These are phyloP conservation scores for Pterostichus niger DNA, from an alignment of 2,888 invertebrate species.

Conservation along the genomic window DNA sequence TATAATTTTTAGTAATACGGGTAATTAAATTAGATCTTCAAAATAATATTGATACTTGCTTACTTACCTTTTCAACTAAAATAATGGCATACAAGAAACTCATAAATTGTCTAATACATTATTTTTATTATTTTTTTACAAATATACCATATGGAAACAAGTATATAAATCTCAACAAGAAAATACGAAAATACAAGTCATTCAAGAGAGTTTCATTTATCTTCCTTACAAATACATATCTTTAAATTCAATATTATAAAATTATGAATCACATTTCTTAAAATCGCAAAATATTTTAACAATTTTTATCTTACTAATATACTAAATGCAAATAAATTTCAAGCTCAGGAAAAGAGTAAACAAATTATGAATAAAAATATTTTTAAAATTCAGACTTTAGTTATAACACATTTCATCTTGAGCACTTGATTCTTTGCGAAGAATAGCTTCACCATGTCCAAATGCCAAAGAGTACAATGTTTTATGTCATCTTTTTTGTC, in stretches of 20 bases:
- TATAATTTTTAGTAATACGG: too few species aligned
- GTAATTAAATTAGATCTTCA: too few species aligned
- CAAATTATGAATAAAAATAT: neutral
- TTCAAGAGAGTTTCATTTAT: constrained; percentile 11
- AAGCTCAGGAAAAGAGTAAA: neutral
- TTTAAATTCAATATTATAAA: constrained; percentile 20
- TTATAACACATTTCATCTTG: constrained; percentile 57
- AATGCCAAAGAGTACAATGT: constrained; percentile 58
- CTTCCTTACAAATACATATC: constrained; percentile 9
- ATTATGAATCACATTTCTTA: constrained; percentile 44
- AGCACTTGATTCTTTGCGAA: constrained; percentile 25
- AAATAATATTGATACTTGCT: too few species aligned
- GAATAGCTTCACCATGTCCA: constrained; percentile 61
- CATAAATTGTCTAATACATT: neutral
- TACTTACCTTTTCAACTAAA: too few species aligned
- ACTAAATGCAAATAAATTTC: constrained; percentile 21
- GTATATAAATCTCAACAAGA: constrained; percentile 2
- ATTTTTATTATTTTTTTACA: constrained; percentile 2
- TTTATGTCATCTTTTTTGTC: constrained; percentile 55
- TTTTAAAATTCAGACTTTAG: constrained; percentile 50
- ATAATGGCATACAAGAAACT: neutral
- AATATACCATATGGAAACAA: constrained; percentile 21
- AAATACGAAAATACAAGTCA: constrained; percentile 17
- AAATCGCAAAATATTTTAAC: constrained; percentile 16
- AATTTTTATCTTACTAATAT: constrained; percentile 19